Base-by-base conservation (phyloP, 2,113 vertebrate species). In the Oryzias melastigma region DNA sequence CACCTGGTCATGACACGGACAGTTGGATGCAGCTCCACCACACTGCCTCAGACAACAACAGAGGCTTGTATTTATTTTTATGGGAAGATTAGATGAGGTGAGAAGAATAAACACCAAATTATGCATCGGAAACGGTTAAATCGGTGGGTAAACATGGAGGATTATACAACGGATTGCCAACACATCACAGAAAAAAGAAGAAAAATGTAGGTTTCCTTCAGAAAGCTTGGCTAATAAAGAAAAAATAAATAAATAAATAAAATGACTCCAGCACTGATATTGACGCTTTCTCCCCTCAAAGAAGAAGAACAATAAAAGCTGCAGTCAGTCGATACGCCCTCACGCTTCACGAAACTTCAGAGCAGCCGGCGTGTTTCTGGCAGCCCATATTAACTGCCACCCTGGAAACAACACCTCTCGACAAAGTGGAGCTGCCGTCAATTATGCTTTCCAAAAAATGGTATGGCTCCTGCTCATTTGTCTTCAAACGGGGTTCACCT, bases 401-500 rank as follows among this genome's bases (percentile, higher is more conserved):
- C 18, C 72, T 72, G 71, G 64, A 82, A 78, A 78, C 64, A 78
- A 77, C 78, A 60, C 55, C 68, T 80, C 40, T 56, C 48, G 65
- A 67, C 68, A 24, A 68, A 75, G 65, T 22, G 19, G 7, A 68
- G 58, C 66, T 59, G 16, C 41, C 67, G 65, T 82, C 71, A 71
- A 78, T 76, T 65, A 62, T 52, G 64, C 73, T 59, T 65, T 17
- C 43, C 1, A 44, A 65, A 20, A 64, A 69, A 74, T 71, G 67
- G 48, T 69, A 68, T 35, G 1, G 45, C 58, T 47, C 20, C 0
- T 24, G 4, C 51, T 73, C 41, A 40, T 50, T 61, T 70, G 18
- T 24, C 45, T 59, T n/a, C 13, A 49, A 46, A 2, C 51, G 58
- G 18, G 41, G 3, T 15, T 46, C 64, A 93, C 97, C 97, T 99